These are phyloP conservation scores for Hetaerina titia DNA, from an alignment of 2,888 invertebrate species.

Conservation along the genomic window DNA sequence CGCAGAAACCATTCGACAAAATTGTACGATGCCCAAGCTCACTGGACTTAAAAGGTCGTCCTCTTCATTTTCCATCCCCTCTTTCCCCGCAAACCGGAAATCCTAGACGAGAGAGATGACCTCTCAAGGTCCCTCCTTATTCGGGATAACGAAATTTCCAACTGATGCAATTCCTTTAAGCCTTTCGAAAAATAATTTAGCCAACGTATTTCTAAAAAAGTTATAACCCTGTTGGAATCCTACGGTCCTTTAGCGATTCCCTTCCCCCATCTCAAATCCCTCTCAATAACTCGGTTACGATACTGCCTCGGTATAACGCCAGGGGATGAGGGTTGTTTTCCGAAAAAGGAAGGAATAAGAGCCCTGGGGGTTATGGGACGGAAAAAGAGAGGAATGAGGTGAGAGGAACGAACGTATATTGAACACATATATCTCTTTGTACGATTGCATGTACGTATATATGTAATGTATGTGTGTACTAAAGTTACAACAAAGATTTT, in stretches of 20 bases:
- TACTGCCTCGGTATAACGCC: neutral
- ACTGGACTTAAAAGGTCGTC: neutral
- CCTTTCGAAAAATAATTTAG: slow-evolving; percentile 6
- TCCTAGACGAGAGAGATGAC: neutral
- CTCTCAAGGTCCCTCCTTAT: neutral
- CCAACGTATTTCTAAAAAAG: neutral
- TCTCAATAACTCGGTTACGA: neutral
- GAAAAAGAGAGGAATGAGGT: neutral
- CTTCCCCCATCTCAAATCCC: neutral
- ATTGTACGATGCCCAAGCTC: neutral
- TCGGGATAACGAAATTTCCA: neutral
- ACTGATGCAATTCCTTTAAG: slow-evolving; percentile 4
- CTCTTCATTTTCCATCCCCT: neutral
- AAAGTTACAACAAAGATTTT: too few relatives aligned
- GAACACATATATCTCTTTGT: too few relatives aligned
- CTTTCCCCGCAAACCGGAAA: neutral
- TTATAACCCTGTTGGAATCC: neutral
- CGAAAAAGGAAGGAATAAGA: neutral
- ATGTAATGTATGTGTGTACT: too few relatives aligned
- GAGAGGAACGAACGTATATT: neutral
- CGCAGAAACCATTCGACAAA: neutral
- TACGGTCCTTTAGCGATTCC: slow-evolving; percentile 6
- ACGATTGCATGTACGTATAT: too few relatives aligned
- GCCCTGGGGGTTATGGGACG: neutral
- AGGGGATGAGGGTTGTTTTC: neutral